Evolutionary conservation across 2,113 vertebrate genomes (phyloP).

Genomic region (Piaya cayana): DNA sequence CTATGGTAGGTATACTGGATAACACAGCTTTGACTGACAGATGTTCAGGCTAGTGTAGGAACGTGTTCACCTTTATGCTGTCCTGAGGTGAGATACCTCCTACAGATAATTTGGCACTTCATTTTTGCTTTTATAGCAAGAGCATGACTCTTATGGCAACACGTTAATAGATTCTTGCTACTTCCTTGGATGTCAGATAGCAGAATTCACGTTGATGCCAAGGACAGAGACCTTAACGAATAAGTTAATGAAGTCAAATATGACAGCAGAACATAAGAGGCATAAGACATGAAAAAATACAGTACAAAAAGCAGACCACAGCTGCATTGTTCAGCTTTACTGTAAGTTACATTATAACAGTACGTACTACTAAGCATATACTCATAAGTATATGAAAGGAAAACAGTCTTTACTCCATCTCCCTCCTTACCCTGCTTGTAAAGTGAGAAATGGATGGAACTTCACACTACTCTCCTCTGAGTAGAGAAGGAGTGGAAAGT

Average conservation of each 20-base stretch:
- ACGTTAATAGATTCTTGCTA: not conserved
- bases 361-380: not conserved
- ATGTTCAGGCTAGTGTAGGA: not conserved
- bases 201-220: not conserved
- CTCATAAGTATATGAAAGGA: not conserved
- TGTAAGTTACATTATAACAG: not conserved
- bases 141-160: not conserved
- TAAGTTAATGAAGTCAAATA: slow-evolving; percentile 41
- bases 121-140: slow-evolving; percentile 6
- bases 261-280: slow-evolving; percentile 8
- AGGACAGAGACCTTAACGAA: not conserved
- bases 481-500: not conserved
- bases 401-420: not conserved
- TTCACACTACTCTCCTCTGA: not conserved
- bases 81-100: not conserved
- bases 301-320: not conserved
- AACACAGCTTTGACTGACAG: slow-evolving; percentile 24
- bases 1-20: not conserved
- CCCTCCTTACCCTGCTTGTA: not conserved
- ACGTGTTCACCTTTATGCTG: not conserved
- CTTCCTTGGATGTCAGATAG: not conserved
- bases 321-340: not conserved
- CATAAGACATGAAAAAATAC: not conserved
- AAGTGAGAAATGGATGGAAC: not conserved
- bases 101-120: not conserved